phyloP scores from a whole-genome alignment of 1,140 invertebrate species.

The Drosophila orena region DNA sequence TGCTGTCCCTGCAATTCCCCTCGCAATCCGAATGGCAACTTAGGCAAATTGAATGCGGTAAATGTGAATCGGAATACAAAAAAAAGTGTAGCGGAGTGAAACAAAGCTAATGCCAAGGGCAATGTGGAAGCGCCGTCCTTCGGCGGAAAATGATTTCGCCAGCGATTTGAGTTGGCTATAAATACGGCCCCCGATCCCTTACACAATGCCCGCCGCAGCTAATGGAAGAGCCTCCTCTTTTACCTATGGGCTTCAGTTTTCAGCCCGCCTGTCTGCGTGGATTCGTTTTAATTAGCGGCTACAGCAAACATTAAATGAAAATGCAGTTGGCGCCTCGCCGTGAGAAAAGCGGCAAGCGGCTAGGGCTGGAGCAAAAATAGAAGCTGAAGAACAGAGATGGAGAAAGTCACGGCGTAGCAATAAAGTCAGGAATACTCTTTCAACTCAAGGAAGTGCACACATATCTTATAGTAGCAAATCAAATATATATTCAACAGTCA shows the following conservation, averaged over 20 bases:
- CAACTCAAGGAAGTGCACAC: too few relatives aligned
- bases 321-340: conserved; percentile 46
- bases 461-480: too few relatives aligned
- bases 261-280: conserved; percentile 38
- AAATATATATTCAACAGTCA: too few relatives aligned
- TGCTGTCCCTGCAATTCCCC: conserved; percentile 40
- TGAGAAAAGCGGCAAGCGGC: conserved; percentile 49
- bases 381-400: neutral
- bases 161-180: conserved; percentile 19
- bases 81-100: conserved; percentile 11
- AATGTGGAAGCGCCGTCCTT: conserved; percentile 39
- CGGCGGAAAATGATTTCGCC: conserved; percentile 32
- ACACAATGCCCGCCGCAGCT: conserved; percentile 27
- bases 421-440: neutral
- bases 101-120: conserved; percentile 50
- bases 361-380: neutral
- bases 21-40: conserved; percentile 58
- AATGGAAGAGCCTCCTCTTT: conserved; percentile 19
- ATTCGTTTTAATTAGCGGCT: conserved; percentile 76
- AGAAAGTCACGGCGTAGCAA: neutral
- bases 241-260: conserved; percentile 3
- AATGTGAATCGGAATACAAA: conserved; percentile 34
- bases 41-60: conserved; percentile 76
- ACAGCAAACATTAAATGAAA: conserved; percentile 48
- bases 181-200: conserved; percentile 37